Conservation (phyloP, 2,888 invertebrate species). For the Dione juno region DNA sequence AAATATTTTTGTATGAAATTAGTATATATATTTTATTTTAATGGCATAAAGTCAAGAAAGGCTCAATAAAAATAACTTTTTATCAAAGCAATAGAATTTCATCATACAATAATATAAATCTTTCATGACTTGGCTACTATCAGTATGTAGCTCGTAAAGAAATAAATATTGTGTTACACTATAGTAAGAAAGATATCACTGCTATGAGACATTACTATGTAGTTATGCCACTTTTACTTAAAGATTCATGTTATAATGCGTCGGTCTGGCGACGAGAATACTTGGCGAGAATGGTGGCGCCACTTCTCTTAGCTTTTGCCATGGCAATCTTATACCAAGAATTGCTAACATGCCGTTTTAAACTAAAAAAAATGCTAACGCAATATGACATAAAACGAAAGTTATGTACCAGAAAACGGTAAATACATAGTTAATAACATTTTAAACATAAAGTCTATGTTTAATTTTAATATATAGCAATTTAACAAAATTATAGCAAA, state of each 20-base stretch:
- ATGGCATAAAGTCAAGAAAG: too few species aligned
- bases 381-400: slow-evolving; percentile 32
- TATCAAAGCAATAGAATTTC: too few species aligned
- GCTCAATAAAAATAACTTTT: too few species aligned
- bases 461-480: slow-evolving; percentile 4
- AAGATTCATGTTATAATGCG: slow-evolving; percentile 32
- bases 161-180: slow-evolving; percentile 31
- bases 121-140: not conserved
- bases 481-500: not conserved
- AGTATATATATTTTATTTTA: not conserved
- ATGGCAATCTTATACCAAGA: slow-evolving; percentile 37
- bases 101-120: too few species aligned
- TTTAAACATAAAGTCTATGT: not conserved
- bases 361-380: slow-evolving; percentile 33
- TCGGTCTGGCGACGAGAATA: slow-evolving; percentile 32
- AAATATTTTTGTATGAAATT: not conserved
- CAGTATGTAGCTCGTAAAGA: not conserved
- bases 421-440: slow-evolving; percentile 2
- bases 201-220: slow-evolving; percentile 43
- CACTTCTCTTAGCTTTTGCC: slow-evolving; percentile 34
- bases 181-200: slow-evolving; percentile 33
- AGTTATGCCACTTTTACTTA: slow-evolving; percentile 44
- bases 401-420: slow-evolving; percentile 12
- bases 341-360: slow-evolving; percentile 37
- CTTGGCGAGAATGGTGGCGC: slow-evolving; percentile 37